phyloP scores from a whole-genome alignment of 2,797 vertebrate genomes.

The Australoheros facetus region DNA sequence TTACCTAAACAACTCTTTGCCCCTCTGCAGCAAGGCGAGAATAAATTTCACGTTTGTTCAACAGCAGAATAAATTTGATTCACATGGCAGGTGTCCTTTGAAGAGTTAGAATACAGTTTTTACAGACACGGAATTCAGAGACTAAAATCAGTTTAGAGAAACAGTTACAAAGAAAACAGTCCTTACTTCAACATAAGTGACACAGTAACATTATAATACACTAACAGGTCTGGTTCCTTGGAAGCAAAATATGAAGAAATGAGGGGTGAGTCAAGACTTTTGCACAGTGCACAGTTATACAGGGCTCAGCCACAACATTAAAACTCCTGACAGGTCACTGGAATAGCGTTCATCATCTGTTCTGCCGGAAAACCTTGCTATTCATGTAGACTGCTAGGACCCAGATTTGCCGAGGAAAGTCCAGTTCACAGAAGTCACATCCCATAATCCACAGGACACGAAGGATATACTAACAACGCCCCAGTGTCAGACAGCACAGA shows the following conservation, averaged over 20 bases:
- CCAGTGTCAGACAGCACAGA: not conserved
- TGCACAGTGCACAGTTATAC: not conserved
- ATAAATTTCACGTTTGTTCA: constrained; percentile 3
- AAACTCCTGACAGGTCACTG: not conserved
- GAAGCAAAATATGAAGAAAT: not conserved
- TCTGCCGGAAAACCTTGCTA: not conserved
- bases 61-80: not conserved
- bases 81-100: not conserved
- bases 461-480: not conserved
- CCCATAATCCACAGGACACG: not conserved
- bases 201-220: not conserved
- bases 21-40: not conserved
- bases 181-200: not conserved
- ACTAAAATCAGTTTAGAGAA: not conserved
- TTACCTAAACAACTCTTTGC: constrained; percentile 1
- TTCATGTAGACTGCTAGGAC: not conserved
- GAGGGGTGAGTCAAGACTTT: not conserved
- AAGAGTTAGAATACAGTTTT: constrained; percentile 3
- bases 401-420: not conserved
- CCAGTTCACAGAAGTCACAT: not conserved
- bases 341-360: not conserved
- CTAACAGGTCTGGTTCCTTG: not conserved
- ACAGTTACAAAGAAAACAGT: not conserved
- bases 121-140: not conserved
- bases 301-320: not conserved